These are phyloP conservation scores for Rhincodon typus DNA, from an alignment of 2,797 vertebrate genomes.

Conservation along the genomic window DNA sequence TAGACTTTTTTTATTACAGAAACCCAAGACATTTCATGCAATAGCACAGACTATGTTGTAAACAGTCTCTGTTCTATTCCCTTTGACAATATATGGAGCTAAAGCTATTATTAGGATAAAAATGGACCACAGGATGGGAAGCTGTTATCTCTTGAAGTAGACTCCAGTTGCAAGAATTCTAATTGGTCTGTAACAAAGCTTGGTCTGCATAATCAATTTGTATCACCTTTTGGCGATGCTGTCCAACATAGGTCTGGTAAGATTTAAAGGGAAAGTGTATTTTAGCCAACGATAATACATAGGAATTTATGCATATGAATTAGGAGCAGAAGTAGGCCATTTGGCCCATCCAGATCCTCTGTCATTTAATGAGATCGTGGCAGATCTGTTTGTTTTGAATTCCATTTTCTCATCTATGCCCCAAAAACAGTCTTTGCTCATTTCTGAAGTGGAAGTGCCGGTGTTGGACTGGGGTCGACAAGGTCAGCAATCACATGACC, in stretches of 20 bases:
- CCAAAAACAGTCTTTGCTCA: no score
- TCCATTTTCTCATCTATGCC: no score
- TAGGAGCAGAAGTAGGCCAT: no score
- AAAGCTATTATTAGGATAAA: not conserved
- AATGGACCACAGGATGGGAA: not conserved
- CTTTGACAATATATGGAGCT: not conserved
- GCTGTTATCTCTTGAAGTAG: not conserved
- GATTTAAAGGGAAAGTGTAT: not conserved
- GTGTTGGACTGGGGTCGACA: no score
- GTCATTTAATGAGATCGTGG: no score
- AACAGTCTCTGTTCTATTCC: not conserved
- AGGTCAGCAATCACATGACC: no score
- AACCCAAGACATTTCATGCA: not conserved
- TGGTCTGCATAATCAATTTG: not conserved
- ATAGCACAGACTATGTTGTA: not conserved
- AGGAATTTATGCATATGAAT: no score
- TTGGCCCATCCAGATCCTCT: no score
- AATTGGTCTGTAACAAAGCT: not conserved
- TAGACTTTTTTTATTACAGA: not conserved
- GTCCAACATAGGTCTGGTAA: not conserved
- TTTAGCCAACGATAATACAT: not conserved
- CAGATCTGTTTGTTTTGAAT: no score
- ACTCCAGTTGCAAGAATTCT: not conserved
- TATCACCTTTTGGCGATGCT: not conserved
- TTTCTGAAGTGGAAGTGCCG: no score